phyloP scores from a whole-genome alignment of 2,797 vertebrate genomes.

The Valencia hispanica region DNA sequence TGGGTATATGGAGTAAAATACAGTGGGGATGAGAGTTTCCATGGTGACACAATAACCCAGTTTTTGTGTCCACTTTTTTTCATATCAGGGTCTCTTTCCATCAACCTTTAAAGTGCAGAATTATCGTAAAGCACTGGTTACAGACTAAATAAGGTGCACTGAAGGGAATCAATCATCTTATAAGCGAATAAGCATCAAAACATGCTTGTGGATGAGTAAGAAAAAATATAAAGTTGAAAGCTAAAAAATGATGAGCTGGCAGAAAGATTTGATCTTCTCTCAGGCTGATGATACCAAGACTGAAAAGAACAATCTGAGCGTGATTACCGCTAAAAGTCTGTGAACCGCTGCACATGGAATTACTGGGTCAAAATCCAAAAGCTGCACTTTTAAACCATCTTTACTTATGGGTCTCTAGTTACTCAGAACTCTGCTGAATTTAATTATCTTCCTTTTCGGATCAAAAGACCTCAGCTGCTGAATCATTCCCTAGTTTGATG shows the following conservation, averaged over 20 bases:
- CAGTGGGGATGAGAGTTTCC: conserved; percentile 11
- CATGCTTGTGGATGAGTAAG: neutral
- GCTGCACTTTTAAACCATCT: conserved; percentile 2
- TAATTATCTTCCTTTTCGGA: conserved; percentile 22
- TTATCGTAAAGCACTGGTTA: neutral
- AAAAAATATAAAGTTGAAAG: conserved; percentile 1
- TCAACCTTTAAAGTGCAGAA: conserved; percentile 3
- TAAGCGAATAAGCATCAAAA: no score
- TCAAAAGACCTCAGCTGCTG: conserved; percentile 26
- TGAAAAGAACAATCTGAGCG: neutral
- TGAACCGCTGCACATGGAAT: neutral
- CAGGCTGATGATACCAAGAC: conserved; percentile 1
- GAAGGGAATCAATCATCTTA: neutral
- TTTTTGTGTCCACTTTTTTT: conserved; percentile 23
- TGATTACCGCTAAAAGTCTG: conserved; percentile 2
- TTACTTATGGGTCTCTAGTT: conserved; percentile 14
- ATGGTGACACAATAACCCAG: conserved; percentile 15
- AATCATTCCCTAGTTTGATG: conserved; percentile 31
- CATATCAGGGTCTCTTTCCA: conserved; percentile 1
- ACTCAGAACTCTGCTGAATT: conserved; percentile 14
- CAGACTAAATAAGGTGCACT: neutral
- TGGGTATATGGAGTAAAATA: conserved; percentile 12
- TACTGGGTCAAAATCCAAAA: conserved; percentile 7
- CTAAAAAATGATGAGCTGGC: neutral
- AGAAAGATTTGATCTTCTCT: neutral